phyloP scores from a whole-genome alignment of 2,888 invertebrate species.

The Chesias legatella region DNA sequence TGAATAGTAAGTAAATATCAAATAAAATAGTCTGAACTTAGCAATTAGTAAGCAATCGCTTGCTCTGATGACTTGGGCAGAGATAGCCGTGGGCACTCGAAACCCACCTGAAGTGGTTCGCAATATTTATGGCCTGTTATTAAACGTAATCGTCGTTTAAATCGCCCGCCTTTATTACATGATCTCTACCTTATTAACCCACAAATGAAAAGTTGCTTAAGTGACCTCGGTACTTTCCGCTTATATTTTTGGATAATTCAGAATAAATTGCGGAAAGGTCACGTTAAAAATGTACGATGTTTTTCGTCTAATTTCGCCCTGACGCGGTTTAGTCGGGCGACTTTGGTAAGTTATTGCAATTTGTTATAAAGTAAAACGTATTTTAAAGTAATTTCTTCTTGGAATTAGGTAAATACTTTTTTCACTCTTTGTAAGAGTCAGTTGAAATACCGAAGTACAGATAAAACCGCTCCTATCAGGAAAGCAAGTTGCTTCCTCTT shows the following conservation, averaged over 20 bases:
- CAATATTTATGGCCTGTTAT: conserved; percentile 72
- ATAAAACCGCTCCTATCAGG: too few species aligned
- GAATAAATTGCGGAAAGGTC: conserved; percentile 6
- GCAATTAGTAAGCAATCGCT: not conserved
- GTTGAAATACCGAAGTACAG: too few species aligned
- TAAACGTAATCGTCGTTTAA: conserved; percentile 68
- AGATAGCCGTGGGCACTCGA: conserved; percentile 27
- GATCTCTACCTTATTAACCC: conserved; percentile 56
- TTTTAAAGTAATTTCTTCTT: too few species aligned
- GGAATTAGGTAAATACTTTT: too few species aligned
- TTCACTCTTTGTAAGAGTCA: too few species aligned
- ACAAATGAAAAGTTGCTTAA: conserved; percentile 43
- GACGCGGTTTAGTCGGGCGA: not conserved
- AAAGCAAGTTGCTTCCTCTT: too few species aligned
- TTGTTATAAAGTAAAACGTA: too few species aligned
- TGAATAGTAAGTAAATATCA: too few species aligned
- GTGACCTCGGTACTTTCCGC: conserved; percentile 35
- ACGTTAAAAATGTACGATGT: not conserved
- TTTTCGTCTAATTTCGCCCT: conserved; percentile 1
- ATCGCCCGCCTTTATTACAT: conserved; percentile 65
- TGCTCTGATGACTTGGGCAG: conserved; percentile 27
- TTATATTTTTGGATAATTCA: conserved; percentile 11
- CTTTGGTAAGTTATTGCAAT: too few species aligned
- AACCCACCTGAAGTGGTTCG: conserved; percentile 61
- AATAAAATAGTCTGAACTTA: too few species aligned